Evolutionary conservation across 2,888 invertebrate species (phyloP), one percentile per base, ranked within the genome.

Genomic region (Rapana venosa): DNA sequence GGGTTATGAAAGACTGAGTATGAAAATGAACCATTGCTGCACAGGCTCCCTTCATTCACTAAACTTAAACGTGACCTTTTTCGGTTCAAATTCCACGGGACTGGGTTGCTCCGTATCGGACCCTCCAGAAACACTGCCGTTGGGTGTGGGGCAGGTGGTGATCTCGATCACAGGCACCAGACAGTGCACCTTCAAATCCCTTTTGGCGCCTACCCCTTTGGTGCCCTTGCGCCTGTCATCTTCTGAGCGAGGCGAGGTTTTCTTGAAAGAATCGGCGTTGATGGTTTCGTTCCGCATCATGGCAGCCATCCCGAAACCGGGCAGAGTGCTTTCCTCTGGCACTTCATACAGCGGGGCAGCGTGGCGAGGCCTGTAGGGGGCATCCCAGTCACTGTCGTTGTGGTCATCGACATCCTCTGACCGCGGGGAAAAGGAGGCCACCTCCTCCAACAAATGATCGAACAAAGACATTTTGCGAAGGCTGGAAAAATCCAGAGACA

Each of bases 401-500:
- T 56, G n/a, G 58, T 61, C 66, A 0, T 35, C 61, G 11, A 15
- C 35, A n/a, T 85, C 30, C 6, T 85, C 58, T 22, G 58, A 85
- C 6, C 84, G 56, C 17, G 84, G 84, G 5, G 84, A 56, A 17
- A 86, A 35, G 20, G 58, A 5, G 22, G 86, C 58, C 86, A 86
- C 86, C 26, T 86, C 66, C 20, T 86, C 86, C 61, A 86, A n/a
- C 32, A 86, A 66, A 26, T 86, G 61, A 22, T 86, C 86, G 35
- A 86, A 86, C 61, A 86, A 32, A 66, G 86, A 86, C 66, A 86
- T 30, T 35, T 66, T 86, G n/a, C 86, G 86, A 30, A 86, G 66
- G 30, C 86, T 66, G 66, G 35, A 22, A 15, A 86, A 61, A 11
- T 85, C 84, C 56, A 85, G 1, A 22, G 47, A 36, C 47, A 26